Percentiles rank a stretch among this genome's conserved stretches.
phyloP scores from a whole-genome alignment of 2,797 vertebrate species.

The Eulemur mongoz region DNA sequence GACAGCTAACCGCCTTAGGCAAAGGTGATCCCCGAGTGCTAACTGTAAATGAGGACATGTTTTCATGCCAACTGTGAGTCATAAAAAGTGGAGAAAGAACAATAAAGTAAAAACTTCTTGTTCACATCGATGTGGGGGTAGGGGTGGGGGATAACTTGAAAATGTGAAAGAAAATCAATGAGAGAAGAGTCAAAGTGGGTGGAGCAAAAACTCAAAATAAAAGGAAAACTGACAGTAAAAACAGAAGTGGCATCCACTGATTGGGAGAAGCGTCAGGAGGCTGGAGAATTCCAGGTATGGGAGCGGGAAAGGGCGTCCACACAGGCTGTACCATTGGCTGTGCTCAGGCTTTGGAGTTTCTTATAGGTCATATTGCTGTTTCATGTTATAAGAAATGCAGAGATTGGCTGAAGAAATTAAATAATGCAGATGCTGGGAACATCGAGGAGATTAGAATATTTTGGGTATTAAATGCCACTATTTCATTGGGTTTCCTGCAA shows the following conservation, averaged over 20 bases:
- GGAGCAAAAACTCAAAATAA: background rate
- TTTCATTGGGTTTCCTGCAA: background rate
- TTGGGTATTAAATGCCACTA: background rate
- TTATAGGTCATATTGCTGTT: background rate
- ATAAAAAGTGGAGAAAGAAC: background rate
- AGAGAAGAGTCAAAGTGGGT: background rate
- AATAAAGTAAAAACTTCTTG: background rate
- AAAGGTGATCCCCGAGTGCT: background rate
- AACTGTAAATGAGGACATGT: background rate
- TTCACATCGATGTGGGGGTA: background rate
- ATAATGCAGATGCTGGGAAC: background rate
- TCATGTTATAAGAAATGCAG: background rate
- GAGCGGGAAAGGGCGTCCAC: background rate
- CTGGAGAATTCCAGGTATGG: too few relatives aligned
- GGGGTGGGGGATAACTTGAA: background rate
- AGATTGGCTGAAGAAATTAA: background rate
- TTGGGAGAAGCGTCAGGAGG: background rate
- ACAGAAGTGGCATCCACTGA: background rate
- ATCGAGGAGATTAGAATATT: background rate
- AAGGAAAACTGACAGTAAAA: background rate
- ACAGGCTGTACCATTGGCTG: fast-evolving
- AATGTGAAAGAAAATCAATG: background rate
- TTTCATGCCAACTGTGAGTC: background rate
- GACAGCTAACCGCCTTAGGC: background rate
- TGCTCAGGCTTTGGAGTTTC: background rate